Conservation (phyloP, 2,113 vertebrate species). For the Oostethus manadensis region DNA sequence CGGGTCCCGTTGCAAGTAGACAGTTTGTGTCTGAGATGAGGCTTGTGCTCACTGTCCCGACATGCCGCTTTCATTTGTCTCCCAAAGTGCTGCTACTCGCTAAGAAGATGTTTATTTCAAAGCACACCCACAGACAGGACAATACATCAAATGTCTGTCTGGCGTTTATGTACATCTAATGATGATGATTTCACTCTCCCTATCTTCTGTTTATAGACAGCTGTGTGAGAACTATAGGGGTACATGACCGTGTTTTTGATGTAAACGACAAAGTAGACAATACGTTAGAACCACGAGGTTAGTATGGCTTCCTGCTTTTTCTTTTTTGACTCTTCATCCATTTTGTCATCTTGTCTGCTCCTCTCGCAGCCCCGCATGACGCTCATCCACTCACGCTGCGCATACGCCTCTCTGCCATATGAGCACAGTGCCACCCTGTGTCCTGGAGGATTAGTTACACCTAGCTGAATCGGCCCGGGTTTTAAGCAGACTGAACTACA, state of each 20-base stretch:
- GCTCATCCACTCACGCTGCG: not conserved
- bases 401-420: no score
- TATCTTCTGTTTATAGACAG: conserved; percentile 97
- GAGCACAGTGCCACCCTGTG: no score
- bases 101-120: conserved; percentile 13
- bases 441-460: not conserved
- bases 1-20: conserved; percentile 62
- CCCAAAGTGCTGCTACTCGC: conserved; percentile 66
- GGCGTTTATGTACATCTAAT: conserved; percentile 77
- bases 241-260: conserved; percentile 99
- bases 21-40: conserved; percentile 9
- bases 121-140: conserved; percentile 15
- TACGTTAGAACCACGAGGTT: conserved; percentile 99
- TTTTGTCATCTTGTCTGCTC: conserved; percentile 46
- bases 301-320: conserved; percentile 90
- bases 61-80: conserved; percentile 65
- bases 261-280: conserved; percentile 99
- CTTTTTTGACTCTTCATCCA: conserved; percentile 73
- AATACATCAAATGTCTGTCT: conserved; percentile 80
- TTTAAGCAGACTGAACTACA: not conserved
- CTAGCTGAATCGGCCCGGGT: not conserved
- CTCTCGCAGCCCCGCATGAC: conserved; percentile 21
- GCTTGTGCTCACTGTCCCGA: conserved; percentile 35
- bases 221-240: conserved; percentile 99
- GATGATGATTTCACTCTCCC: conserved; percentile 72